Conservation (phyloP, 2,113 vertebrate species). For the Raja brachyura region DNA sequence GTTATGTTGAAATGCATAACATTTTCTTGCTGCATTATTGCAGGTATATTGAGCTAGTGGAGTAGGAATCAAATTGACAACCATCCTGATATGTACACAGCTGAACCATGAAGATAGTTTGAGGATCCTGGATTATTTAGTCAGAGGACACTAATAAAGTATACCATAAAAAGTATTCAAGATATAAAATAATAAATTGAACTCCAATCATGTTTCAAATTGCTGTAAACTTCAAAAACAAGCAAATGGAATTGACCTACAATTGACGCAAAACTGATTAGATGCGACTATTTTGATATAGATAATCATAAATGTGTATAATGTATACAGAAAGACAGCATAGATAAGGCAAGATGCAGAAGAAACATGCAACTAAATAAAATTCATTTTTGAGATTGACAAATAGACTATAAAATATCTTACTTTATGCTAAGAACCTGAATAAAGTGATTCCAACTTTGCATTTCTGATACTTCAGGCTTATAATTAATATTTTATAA, state of each 20-base stretch:
- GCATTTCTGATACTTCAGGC: too few relatives aligned
- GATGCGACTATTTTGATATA: background rate
- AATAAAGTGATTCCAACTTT: too few relatives aligned
- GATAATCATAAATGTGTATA: background rate
- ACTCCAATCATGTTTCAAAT: background rate
- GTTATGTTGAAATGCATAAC: too few relatives aligned
- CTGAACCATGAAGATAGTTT: background rate
- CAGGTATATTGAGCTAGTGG: background rate
- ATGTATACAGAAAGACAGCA: background rate
- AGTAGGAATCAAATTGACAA: background rate
- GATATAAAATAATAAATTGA: background rate
- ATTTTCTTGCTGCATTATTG: background rate
- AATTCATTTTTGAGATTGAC: background rate
- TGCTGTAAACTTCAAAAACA: background rate
- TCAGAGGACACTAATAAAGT: background rate
- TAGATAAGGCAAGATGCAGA: background rate
- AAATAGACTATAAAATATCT: too few relatives aligned
- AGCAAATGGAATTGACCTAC: background rate
- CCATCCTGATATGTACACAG: background rate
- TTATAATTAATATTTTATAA: too few relatives aligned
- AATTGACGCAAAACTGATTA: background rate
- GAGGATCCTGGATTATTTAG: background rate
- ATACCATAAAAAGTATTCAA: background rate
- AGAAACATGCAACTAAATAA: background rate
- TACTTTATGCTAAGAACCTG: too few relatives aligned